Evolutionary conservation across 2,113 vertebrate species (phyloP).

Genomic region (Gymnocephalus cernua): DNA sequence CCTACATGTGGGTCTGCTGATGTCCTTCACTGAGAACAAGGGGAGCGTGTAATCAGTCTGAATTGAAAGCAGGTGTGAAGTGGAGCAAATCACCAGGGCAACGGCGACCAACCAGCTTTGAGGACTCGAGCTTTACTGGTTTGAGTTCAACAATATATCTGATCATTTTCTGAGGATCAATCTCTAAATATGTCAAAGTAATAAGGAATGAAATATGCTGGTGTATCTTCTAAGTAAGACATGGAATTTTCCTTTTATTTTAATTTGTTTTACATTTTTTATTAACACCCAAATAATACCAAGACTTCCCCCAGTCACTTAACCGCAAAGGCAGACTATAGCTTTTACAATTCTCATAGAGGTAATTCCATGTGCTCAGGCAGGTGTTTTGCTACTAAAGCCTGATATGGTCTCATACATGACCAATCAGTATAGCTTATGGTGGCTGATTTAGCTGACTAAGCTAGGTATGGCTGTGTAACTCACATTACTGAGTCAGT

Average conservation of each 20-base stretch:
- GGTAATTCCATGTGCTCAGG: not conserved
- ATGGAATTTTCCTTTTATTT: not conserved
- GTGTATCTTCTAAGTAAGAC: too few relatives aligned
- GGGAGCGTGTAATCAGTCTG: conserved; percentile 29
- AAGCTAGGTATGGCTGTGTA: too few relatives aligned
- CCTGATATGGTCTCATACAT: not conserved
- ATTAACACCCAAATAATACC: not conserved
- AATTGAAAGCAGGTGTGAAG: conserved; percentile 60
- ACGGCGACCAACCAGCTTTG: conserved; percentile 25
- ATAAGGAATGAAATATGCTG: too few relatives aligned
- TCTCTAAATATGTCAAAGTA: not conserved
- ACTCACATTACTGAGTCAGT: not conserved
- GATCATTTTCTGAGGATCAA: not conserved
- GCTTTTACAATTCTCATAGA: too few relatives aligned
- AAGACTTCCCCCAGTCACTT: not conserved
- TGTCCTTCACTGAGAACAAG: not conserved
- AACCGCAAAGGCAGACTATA: not conserved
- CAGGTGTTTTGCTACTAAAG: not conserved
- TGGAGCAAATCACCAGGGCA: conserved; percentile 12
- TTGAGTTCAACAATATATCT: not conserved
- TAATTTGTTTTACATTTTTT: too few relatives aligned
- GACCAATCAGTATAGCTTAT: not conserved
- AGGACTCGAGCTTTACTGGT: not conserved
- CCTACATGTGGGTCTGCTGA: not conserved
- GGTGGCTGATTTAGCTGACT: not conserved